These are phyloP conservation scores for Eumerus sabulonum DNA, from an alignment of 2,888 invertebrate species.

Conservation along the genomic window DNA sequence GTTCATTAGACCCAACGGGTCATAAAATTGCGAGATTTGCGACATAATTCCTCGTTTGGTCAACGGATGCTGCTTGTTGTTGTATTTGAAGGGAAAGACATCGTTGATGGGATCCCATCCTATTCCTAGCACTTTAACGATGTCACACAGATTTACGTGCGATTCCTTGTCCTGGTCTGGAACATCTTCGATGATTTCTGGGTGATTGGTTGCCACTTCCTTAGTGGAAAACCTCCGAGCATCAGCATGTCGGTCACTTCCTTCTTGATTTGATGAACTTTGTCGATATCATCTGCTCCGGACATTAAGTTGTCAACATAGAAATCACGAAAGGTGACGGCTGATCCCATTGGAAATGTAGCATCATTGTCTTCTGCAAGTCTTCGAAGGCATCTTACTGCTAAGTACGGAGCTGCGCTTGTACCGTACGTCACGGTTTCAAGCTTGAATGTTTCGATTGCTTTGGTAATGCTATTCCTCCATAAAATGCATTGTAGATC, in stretches of 20 bases:
- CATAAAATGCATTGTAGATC: constrained; percentile 28
- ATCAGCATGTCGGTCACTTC: constrained; percentile 17
- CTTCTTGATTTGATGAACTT: constrained; percentile 9
- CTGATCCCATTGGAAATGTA: constrained; percentile 15
- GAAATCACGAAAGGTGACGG: constrained; percentile 16
- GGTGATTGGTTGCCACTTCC: constrained; percentile 31
- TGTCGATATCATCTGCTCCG: constrained; percentile 32
- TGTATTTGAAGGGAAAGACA: constrained; percentile 33
- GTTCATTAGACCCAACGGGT: constrained; percentile 41
- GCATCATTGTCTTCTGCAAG: constrained; percentile 3
- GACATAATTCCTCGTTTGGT: constrained; percentile 52
- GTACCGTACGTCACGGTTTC: constrained; percentile 45
- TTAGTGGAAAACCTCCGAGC: constrained; percentile 26
- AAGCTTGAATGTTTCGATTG: constrained; percentile 28
- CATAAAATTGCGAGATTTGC: constrained; percentile 34
- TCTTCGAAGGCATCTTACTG: constrained; percentile 21
- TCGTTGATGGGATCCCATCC: constrained; percentile 43
- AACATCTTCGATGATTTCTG: constrained; percentile 5
- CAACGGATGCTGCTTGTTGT: neutral
- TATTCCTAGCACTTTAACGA: constrained; percentile 31
- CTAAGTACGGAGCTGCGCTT: constrained; percentile 27
- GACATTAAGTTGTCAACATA: constrained; percentile 51
- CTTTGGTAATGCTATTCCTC: constrained; percentile 21
- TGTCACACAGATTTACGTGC: constrained; percentile 22
- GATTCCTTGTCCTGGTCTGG: constrained; percentile 12